Base-by-base conservation (phyloP, 1,140 invertebrate genomes). In the Pseudomyrmex flavicornis region DNA sequence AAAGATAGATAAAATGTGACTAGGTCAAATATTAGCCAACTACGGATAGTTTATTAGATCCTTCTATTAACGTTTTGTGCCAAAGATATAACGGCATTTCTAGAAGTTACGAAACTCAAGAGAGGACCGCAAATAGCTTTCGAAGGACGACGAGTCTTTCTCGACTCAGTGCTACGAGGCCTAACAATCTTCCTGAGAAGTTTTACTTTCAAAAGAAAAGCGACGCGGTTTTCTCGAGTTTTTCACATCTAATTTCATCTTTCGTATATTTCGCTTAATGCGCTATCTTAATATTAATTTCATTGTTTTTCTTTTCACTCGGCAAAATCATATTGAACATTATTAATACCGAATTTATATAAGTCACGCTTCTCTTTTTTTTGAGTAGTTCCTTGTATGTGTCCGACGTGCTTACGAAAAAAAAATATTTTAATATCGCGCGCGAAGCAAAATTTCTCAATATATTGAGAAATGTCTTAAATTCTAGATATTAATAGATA, bases 91-190 rank as follows among this genome's bases (percentile, higher is more conserved):
- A 17, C 15, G 12, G 20, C 35, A 1, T 62, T 26, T 8, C 15
- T 22, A 68, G 20, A n/a, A 68, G 48, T 50, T 50, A 50, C 65
- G n/a, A 13, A 61, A 66, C 26, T 46, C 44, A 48, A 66, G 44
- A 48, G n/a, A 69, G 12, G 50, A 50, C 17, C 44, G 17, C 17
- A 50, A 68, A 17, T 20, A 50, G 12, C 7, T n/a, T 12, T 69
- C 17, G 46, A 50, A 69, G 48, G 46, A 69, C 20, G 13, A 69
- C 8, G 7, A 52, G 8, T 13, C 13, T 54, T 15, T 13, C 22
- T 15, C 50, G 50, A 69, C 48, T 66, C 17, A 20, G 48, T 69
- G 66, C 50, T 69, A 15, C 66, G 17, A 26, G 66, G 50, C 66
- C 48, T 69, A 69, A 69, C 20, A 52, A 69, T 69, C 7, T 54